These are phyloP conservation scores for Cybosia mesomella DNA, from an alignment of 2,888 invertebrate genomes.

Conservation along the genomic window DNA sequence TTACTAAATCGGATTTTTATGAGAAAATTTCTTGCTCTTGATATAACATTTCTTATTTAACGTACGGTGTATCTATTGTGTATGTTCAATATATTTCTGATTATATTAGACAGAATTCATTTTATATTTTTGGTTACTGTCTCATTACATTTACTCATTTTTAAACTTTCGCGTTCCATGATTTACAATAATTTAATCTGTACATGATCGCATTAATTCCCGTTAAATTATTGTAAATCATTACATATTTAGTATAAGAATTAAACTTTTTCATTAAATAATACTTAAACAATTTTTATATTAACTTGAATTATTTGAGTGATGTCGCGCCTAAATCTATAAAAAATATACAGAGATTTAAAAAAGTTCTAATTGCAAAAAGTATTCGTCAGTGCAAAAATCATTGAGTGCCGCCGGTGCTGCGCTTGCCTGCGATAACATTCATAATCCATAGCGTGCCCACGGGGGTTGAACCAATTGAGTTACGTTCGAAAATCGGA, in stretches of 20 bases:
- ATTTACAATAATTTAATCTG: no score
- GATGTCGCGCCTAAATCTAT: no score
- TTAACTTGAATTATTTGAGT: not conserved
- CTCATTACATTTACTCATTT: no score
- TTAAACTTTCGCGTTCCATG: no score
- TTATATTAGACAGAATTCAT: no score
- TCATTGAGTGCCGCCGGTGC: slow-evolving; percentile 55
- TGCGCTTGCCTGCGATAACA: slow-evolving; percentile 63
- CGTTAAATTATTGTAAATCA: no score
- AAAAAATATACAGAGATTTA: not conserved
- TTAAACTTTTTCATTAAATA: not conserved
- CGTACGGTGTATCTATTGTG: not conserved
- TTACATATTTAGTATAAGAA: not conserved
- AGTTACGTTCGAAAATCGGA: slow-evolving; percentile 70
- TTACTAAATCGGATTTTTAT: slow-evolving; percentile 30
- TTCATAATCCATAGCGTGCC: slow-evolving; percentile 71
- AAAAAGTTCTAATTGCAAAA: slow-evolving; percentile 11
- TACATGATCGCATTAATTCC: no score
- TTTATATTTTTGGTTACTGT: no score
- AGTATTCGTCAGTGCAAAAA: slow-evolving; percentile 36
- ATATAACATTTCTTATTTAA: not conserved
- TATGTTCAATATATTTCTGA: not conserved
- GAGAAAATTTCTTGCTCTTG: slow-evolving; percentile 14
- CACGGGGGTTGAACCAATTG: slow-evolving; percentile 67
- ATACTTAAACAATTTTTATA: not conserved